Base-by-base conservation (phyloP, 1,140 invertebrate genomes). In the Agrypnia vestita region DNA sequence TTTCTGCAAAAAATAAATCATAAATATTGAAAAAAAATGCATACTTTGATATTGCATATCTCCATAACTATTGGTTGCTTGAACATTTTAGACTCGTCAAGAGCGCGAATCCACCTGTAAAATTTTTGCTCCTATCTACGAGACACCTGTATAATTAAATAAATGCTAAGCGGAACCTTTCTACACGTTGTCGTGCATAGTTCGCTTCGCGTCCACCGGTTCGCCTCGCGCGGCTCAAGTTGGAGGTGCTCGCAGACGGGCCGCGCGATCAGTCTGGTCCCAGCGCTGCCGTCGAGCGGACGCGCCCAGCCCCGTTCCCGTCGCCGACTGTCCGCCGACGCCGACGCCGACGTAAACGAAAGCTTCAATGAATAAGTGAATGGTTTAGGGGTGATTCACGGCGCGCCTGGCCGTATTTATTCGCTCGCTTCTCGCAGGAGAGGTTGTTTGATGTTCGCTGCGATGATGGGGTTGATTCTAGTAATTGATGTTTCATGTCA, bases 351-450 rank as follows among this genome's bases (percentile, higher is more conserved):
- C 67, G 67, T 51, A 71, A 71, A 13, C 59, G 59, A 62, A 35
- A 11, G 12, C 21, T 25, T 71, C 47, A n/a, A 53, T 49, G 47
- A 51, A 51, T 51, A 71, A 71, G 67, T 71, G 67, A 71, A 49
- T 71, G 46, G 12, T 25, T 21, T 51, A 71, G 67, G 17, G 47
- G 44, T 51, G 67, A 71, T 71, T 9, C 3, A 51, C 19, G 59
- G 59, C 25, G 21, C 59, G 59, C 19, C 59, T 25, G 21, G 25
- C 25, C 12, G 19, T 12, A 35, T 51, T 51, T 51, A 51, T 62
- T 25, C 25, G 59, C 25, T 62, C 25, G 21, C 25, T 62, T 62
- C 25, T 9, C 49, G 21, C 59, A 62, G 0, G 21, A 9, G 25
- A 51, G 25, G 25, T 19, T 62, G 59, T 25, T 62, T 62, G 59